These are phyloP conservation scores for Macaria liturata DNA, from an alignment of 2,888 invertebrate genomes.

Conservation along the genomic window DNA sequence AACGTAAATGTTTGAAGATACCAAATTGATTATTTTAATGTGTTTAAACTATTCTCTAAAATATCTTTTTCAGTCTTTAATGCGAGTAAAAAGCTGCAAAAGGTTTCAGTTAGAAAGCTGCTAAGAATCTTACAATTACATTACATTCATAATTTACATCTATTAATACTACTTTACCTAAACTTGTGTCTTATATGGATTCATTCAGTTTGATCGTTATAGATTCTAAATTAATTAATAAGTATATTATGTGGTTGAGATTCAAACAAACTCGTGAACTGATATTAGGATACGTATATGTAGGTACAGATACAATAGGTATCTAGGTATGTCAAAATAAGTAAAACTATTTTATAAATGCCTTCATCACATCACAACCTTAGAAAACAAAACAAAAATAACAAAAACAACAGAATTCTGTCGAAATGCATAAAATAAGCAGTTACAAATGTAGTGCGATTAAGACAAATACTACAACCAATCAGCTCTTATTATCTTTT, in stretches of 20 bases:
- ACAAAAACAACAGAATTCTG: constrained; percentile 29
- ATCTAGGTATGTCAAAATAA: not conserved
- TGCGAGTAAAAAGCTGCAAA: constrained; percentile 40
- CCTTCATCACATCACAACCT: constrained; percentile 55
- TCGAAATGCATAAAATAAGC: constrained; percentile 17
- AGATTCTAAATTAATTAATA: not conserved
- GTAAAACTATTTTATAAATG: constrained; percentile 37
- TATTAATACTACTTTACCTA: constrained; percentile 15
- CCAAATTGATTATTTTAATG: too few relatives aligned
- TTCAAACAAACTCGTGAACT: constrained; percentile 7
- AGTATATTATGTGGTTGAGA: constrained; percentile 4
- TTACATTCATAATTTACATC: constrained; percentile 5
- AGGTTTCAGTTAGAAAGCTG: not conserved
- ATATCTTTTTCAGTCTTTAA: constrained; percentile 52
- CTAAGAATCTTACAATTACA: not conserved
- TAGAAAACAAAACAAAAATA: constrained; percentile 43
- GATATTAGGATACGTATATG: not conserved
- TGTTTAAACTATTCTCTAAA: constrained; percentile 17
- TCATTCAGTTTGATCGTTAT: not conserved
- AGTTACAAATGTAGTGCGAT: constrained; percentile 8
- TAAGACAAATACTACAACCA: too few relatives aligned
- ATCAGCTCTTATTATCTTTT: too few relatives aligned
- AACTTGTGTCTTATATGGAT: not conserved
- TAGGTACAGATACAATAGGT: too few relatives aligned
- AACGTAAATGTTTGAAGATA: too few relatives aligned